These are phyloP conservation scores for Microctenopoma stevenorrisi DNA, from an alignment of 2,797 vertebrate genomes.

Conservation along the genomic window DNA sequence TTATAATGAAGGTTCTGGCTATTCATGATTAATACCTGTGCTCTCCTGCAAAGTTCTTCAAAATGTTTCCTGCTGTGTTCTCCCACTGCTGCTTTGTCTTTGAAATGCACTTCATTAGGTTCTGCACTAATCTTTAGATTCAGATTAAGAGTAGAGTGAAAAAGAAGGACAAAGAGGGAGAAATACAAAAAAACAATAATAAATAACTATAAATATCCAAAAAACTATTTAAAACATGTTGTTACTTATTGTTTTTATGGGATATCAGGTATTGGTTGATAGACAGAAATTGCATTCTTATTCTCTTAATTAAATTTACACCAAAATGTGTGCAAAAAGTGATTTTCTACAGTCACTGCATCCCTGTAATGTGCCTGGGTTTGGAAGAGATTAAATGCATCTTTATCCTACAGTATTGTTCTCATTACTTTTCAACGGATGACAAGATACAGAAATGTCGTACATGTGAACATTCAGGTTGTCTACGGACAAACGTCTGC, in stretches of 20 bases:
- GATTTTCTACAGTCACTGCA: neutral
- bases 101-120: slow-evolving; percentile 81
- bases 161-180: neutral
- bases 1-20: slow-evolving; percentile 6
- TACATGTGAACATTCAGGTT: slow-evolving; percentile 85
- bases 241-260: too few species aligned
- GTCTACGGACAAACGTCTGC: slow-evolving; percentile 79
- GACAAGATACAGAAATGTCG: slow-evolving; percentile 40
- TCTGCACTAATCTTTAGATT: slow-evolving; percentile 84
- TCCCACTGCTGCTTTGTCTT: slow-evolving; percentile 68
- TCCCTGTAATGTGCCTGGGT: neutral
- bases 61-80: slow-evolving; percentile 77
- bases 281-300: too few species aligned
- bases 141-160: slow-evolving; percentile 19
- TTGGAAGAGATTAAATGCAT: neutral
- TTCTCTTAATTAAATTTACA: too few species aligned
- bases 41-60: slow-evolving; percentile 83
- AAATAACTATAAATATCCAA: neutral
- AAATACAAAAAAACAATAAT: slow-evolving; percentile 12
- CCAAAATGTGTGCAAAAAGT: too few species aligned
- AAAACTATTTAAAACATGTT: too few species aligned
- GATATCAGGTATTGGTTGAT: too few species aligned
- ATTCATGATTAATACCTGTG: slow-evolving; percentile 81
- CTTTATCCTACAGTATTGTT: neutral
- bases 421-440: neutral